These are phyloP conservation scores for Arion vulgaris DNA, from an alignment of 1,140 invertebrate species.

Conservation along the genomic window DNA sequence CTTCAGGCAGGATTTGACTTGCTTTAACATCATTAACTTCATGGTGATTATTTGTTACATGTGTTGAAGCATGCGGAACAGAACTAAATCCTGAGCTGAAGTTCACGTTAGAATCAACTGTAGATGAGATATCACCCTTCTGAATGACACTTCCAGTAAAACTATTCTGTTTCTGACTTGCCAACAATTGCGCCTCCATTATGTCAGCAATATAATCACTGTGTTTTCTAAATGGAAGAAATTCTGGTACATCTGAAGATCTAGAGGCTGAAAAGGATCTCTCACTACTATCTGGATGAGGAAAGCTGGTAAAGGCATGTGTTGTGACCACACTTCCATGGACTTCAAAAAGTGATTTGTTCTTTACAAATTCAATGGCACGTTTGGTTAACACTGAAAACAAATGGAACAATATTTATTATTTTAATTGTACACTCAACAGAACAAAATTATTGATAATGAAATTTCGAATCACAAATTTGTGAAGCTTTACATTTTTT, in stretches of 20 bases:
- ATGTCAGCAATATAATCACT: slow-evolving; percentile 16
- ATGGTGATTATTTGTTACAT: too few relatives aligned
- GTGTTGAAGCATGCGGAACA: too few relatives aligned
- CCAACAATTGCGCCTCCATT: slow-evolving; percentile 8
- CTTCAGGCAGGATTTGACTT: too few relatives aligned
- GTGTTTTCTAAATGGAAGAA: background rate
- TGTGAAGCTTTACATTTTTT: too few relatives aligned
- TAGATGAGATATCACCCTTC: background rate
- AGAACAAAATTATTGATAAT: too few relatives aligned
- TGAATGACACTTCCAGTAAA: background rate
- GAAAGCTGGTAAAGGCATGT: slow-evolving; percentile 18
- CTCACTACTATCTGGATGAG: background rate
- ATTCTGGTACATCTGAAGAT: background rate
- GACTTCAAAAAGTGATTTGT: slow-evolving; percentile 18
- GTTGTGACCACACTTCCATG: slow-evolving; percentile 13
- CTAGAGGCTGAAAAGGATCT: background rate
- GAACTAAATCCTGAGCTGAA: too few relatives aligned
- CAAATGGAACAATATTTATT: background rate
- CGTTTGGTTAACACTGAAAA: slow-evolving; percentile 36
- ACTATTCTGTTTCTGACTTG: background rate
- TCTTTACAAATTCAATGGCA: slow-evolving; percentile 26
- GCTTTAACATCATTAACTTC: too few relatives aligned
- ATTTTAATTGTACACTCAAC: background rate
- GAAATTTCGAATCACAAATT: too few relatives aligned
- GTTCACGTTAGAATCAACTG: background rate